Percentiles rank a stretch among this genome's conserved stretches.
These are phyloP conservation scores for Whitmania pigra DNA, from an alignment of 1,140 invertebrate genomes.

Conservation along the genomic window DNA sequence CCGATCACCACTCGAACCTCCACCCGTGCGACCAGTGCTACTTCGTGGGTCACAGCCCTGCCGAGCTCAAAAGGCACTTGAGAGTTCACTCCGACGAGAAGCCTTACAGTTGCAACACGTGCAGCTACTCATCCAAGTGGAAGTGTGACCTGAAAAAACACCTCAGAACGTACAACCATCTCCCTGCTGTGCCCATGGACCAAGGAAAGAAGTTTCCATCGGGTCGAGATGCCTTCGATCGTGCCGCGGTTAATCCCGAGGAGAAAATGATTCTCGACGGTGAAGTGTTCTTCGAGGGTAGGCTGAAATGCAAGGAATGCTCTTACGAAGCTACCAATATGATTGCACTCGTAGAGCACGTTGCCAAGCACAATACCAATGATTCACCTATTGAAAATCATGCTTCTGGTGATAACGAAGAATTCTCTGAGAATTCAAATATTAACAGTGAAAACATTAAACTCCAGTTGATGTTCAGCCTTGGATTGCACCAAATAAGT, in stretches of 20 bases:
- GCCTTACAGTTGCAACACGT: slow-evolving; percentile 38
- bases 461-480: not conserved
- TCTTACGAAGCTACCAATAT: slow-evolving; percentile 32
- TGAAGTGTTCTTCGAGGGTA: not conserved
- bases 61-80: slow-evolving; percentile 37
- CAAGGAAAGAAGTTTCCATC: not conserved
- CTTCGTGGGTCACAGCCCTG: slow-evolving; percentile 36
- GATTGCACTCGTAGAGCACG: slow-evolving; percentile 35
- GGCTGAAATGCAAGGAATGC: slow-evolving; percentile 35
- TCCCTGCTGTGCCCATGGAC: not conserved
- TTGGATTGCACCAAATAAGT: not conserved
- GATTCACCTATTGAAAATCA: not conserved
- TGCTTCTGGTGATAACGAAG: not conserved
- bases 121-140: slow-evolving; percentile 39
- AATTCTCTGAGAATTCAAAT: too few species aligned
- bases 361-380: slow-evolving; percentile 13
- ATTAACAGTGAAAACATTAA: not conserved
- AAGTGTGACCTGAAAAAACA: slow-evolving; percentile 43
- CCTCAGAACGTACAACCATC: slow-evolving; percentile 36
- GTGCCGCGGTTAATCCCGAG: not conserved
- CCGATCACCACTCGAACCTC: slow-evolving; percentile 26
- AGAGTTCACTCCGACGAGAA: slow-evolving; percentile 40
- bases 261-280: not conserved
- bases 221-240: not conserved
- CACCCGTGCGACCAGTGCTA: slow-evolving; percentile 37